These are phyloP conservation scores for Orbicella faveolata DNA, from an alignment of 64 coral and sea anemone genomes.

Conservation along the genomic window DNA sequence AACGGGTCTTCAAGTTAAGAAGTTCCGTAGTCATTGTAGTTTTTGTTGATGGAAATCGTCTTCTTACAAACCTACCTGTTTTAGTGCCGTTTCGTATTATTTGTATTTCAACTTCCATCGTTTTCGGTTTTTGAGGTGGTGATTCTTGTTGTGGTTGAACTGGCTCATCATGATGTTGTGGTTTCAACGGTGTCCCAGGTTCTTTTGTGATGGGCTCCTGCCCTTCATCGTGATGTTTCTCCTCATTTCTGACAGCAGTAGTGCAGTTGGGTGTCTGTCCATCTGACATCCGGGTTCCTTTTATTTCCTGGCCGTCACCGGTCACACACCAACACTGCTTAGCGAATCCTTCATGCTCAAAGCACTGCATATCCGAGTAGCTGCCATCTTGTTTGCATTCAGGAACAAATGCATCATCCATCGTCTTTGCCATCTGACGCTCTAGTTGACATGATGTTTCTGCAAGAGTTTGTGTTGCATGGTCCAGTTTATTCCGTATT, in stretches of 20 bases:
- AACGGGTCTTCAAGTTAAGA: no score
- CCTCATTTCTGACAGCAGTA: not conserved
- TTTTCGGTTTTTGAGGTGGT: not conserved
- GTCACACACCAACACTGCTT: constrained; percentile 95
- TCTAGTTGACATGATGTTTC: constrained; percentile 82
- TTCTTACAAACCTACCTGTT: not conserved
- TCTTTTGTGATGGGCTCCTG: not conserved
- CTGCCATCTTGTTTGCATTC: constrained; percentile 74
- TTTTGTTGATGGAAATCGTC: not conserved
- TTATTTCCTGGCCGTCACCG: constrained; percentile 79
- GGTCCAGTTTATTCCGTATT: not conserved
- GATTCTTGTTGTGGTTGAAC: not conserved
- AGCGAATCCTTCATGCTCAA: constrained; percentile 56
- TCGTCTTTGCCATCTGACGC: constrained; percentile 69
- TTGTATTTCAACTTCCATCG: constrained; percentile 18
- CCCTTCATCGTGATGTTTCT: not conserved
- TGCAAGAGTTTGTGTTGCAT: not conserved
- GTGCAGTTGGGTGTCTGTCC: constrained; percentile 33
- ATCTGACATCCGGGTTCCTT: constrained; percentile 58
- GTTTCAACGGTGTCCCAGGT: no score
- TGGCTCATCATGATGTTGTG: not conserved
- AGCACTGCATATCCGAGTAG: constrained; percentile 85
- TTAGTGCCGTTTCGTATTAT: not conserved
- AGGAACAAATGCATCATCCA: constrained; percentile 81
- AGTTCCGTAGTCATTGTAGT: no score